These are phyloP conservation scores for Microplitis manilae DNA, from an alignment of 2,888 invertebrate genomes.

Conservation along the genomic window DNA sequence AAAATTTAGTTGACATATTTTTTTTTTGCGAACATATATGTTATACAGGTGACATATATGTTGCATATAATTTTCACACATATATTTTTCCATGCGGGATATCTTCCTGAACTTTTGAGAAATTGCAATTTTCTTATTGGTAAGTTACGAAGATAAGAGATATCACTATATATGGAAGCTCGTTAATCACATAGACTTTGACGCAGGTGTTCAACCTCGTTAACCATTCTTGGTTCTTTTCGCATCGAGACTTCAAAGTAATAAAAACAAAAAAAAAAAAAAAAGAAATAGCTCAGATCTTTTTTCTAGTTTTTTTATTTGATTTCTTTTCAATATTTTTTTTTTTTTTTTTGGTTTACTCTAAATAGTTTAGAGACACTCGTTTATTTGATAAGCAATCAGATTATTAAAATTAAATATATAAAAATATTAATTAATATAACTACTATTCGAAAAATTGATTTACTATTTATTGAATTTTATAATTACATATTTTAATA, in stretches of 20 bases:
- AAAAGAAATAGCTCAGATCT: not conserved
- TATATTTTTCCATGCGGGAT: too few species aligned
- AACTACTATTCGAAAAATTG: too few species aligned
- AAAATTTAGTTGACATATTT: too few species aligned
- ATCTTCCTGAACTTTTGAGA: too few species aligned
- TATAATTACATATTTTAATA: too few species aligned
- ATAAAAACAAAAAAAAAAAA: not conserved
- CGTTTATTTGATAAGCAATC: not conserved
- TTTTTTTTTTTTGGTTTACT: not conserved
- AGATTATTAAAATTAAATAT: not conserved
- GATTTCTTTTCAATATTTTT: constrained; percentile 19
- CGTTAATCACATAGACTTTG: constrained; percentile 55
- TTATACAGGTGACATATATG: too few species aligned
- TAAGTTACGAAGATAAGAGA: not conserved
- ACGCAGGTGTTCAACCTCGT: constrained; percentile 59
- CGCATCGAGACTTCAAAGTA: not conserved
- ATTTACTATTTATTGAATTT: too few species aligned
- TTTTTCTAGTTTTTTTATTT: not conserved
- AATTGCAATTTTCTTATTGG: too few species aligned
- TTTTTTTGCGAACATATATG: too few species aligned
- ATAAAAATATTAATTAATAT: not conserved
- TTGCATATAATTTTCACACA: too few species aligned
- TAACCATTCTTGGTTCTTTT: not conserved
- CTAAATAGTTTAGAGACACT: not conserved
- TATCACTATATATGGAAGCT: constrained; percentile 16